phyloP scores from a whole-genome alignment of 2,797 vertebrate genomes.

The Aythya fuligula region DNA sequence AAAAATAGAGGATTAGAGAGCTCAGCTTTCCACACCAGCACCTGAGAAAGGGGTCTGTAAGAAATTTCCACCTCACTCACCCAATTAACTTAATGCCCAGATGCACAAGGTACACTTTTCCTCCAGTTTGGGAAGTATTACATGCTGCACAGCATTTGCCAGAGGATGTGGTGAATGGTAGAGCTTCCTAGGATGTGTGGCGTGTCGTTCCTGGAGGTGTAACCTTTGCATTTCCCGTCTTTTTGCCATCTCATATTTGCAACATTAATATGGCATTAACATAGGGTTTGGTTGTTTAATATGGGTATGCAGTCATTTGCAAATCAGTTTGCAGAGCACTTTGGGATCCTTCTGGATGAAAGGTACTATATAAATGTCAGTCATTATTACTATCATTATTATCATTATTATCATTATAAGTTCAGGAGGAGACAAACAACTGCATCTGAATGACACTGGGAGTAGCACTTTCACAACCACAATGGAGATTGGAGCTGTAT shows the following conservation, averaged over 20 bases:
- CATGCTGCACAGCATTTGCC: background rate
- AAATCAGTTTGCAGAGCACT: slow-evolving; percentile 47
- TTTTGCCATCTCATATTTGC: background rate
- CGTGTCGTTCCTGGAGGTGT: background rate
- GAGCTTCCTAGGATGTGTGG: background rate
- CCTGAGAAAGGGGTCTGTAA: background rate
- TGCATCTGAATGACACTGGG: background rate
- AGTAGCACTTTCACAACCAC: background rate
- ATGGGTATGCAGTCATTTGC: background rate
- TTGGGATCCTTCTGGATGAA: slow-evolving; percentile 48
- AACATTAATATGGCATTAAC: background rate
- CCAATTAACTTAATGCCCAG: slow-evolving; percentile 7
- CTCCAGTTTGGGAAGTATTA: background rate
- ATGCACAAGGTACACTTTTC: background rate
- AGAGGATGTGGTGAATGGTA: background rate
- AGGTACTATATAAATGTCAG: slow-evolving; percentile 41
- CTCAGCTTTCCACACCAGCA: slow-evolving; percentile 19
- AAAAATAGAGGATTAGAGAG: slow-evolving; percentile 52
- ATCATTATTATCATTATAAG: slow-evolving; percentile 21
- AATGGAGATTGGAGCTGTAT: background rate
- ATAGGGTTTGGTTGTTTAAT: background rate
- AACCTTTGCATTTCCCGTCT: background rate
- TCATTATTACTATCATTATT: slow-evolving; percentile 59
- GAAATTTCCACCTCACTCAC: slow-evolving; percentile 23
- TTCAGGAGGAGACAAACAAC: slow-evolving; percentile 37